These are phyloP conservation scores for Agrypnus murinus DNA, from an alignment of 2,888 invertebrate genomes.

Conservation along the genomic window DNA sequence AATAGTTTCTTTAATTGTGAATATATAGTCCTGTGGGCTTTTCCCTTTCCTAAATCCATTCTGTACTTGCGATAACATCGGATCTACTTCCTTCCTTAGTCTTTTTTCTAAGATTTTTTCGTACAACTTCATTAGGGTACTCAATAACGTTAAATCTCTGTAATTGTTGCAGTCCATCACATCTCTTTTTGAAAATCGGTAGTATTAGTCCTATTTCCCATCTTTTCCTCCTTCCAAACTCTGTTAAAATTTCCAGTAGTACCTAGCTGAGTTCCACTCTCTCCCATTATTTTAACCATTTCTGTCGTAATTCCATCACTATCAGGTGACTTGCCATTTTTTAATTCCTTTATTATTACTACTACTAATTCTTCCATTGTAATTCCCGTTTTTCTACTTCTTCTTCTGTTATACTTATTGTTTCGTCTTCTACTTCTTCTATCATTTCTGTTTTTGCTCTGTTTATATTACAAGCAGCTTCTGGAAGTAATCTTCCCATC, in stretches of 20 bases:
- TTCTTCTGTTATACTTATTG: constrained; percentile 26
- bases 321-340: too few relatives aligned
- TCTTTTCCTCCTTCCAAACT: too few relatives aligned
- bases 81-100: constrained; percentile 38
- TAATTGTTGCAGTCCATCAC: constrained; percentile 28
- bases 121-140: constrained; percentile 33
- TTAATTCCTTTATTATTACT: too few relatives aligned
- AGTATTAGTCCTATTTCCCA: constrained; percentile 42
- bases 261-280: too few relatives aligned
- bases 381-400: constrained; percentile 25
- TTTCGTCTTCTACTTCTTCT: neutral
- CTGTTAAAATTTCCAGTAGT: too few relatives aligned
- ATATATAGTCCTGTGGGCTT: constrained; percentile 46
- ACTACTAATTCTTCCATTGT: constrained; percentile 27
- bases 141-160: constrained; percentile 44
- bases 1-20: constrained; percentile 40
- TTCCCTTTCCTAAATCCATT: constrained; percentile 47
- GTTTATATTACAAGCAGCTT: too few relatives aligned
- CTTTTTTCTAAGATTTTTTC: constrained; percentile 40
- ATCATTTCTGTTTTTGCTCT: constrained; percentile 2
- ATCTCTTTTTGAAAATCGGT: constrained; percentile 45
- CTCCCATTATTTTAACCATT: constrained; percentile 41
- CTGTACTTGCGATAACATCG: constrained; percentile 40
- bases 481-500: constrained; percentile 6
- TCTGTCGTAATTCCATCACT: constrained; percentile 39